phyloP scores from a whole-genome alignment of 2,888 invertebrate genomes.

The Allacma fusca region DNA sequence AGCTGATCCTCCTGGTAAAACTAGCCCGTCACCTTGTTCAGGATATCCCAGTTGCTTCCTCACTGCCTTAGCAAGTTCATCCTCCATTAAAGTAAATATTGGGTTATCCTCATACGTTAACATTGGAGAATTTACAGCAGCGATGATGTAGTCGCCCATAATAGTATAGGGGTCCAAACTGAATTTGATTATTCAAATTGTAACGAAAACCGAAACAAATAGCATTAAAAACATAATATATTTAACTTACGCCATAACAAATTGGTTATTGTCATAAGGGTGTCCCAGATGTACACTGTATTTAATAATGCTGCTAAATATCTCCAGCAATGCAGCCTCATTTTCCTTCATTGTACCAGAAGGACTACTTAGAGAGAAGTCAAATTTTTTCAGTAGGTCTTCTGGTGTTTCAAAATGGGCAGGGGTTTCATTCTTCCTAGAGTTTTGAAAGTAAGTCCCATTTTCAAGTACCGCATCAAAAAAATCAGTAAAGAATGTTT shows the following conservation, averaged over 20 bases:
- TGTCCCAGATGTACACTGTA: slow-evolving; percentile 17
- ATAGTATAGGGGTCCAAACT: slow-evolving; percentile 1
- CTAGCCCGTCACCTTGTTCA: slow-evolving; percentile 1
- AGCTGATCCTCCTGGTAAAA: slow-evolving; percentile 22
- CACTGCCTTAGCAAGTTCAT: neutral
- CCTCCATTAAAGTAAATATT: slow-evolving; percentile 18
- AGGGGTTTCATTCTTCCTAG: neutral
- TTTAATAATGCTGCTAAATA: neutral
- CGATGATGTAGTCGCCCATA: slow-evolving; percentile 9
- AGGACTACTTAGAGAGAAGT: slow-evolving; percentile 4
- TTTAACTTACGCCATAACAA: slow-evolving; percentile 13
- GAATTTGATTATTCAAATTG: neutral
- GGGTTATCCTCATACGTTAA: slow-evolving; percentile 9
- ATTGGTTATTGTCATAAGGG: slow-evolving; percentile 26
- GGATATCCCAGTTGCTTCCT: neutral
- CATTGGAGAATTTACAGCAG: neutral
- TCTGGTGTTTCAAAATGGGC: neutral
- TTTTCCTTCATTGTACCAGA: neutral
- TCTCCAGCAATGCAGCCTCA: neutral
- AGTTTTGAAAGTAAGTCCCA: slow-evolving; percentile 9
- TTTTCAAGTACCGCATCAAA: neutral
- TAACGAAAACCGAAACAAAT: neutral
- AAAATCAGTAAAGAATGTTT: neutral
- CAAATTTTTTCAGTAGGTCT: neutral
- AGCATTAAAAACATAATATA: no score